Conservation (phyloP, 92 coral and sea anemone genomes). For the Plumapathes pennacea region DNA sequence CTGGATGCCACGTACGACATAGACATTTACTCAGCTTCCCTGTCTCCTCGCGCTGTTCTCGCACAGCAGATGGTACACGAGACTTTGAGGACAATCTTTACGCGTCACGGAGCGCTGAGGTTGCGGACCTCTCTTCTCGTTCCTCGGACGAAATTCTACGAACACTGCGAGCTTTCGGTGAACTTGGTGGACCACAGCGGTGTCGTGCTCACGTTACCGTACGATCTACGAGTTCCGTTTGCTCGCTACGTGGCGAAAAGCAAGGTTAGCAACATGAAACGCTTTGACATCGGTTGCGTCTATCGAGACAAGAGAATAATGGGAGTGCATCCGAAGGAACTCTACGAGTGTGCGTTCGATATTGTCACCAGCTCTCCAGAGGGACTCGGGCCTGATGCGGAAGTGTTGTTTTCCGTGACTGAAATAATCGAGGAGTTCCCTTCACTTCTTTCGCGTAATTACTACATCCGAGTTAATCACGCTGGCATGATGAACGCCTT, state of each 20-base stretch:
- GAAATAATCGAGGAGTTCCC: conserved; percentile 89
- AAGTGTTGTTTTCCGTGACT: conserved; percentile 71
- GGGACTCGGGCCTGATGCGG: conserved; percentile 90
- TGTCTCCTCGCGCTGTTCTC: conserved; percentile 53
- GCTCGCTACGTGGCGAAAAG: conserved; percentile 87
- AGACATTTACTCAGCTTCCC: conserved; percentile 56
- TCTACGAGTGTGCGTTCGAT: conserved; percentile 88
- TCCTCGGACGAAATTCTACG: conserved; percentile 72
- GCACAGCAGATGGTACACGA: conserved; percentile 85
- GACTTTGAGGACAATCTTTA: conserved; percentile 60
- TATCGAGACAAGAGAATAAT: conserved; percentile 80
- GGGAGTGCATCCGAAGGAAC: conserved; percentile 86
- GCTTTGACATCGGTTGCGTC: conserved; percentile 87
- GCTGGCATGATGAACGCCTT: conserved; percentile 64
- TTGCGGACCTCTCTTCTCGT: conserved; percentile 74
- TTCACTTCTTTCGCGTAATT: conserved; percentile 63
- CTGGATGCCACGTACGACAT: conserved; percentile 85
- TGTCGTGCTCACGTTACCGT: conserved; percentile 78
- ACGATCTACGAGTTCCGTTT: conserved; percentile 83
- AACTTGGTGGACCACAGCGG: conserved; percentile 93
- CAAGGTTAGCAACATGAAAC: conserved; percentile 64
- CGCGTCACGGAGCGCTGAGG: conserved; percentile 81
- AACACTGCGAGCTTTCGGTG: conserved; percentile 71
- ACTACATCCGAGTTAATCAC: conserved; percentile 89
- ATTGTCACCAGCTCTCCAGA: conserved; percentile 80